Evolutionary conservation across 2,113 vertebrate species (phyloP).

Genomic region (Clarias macrocephalus): DNA sequence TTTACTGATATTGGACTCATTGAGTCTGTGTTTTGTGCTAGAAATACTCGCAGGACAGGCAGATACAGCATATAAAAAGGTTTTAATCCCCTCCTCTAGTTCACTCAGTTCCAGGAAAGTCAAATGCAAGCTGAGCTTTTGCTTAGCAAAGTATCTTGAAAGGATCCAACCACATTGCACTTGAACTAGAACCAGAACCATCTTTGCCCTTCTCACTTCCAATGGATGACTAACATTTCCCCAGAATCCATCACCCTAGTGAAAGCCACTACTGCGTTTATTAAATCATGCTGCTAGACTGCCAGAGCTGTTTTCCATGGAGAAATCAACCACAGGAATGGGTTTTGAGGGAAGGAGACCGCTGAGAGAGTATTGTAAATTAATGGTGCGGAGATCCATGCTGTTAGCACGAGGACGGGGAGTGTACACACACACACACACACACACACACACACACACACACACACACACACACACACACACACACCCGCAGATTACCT

Average conservation of each 20-base stretch:
- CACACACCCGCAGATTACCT: conserved; percentile 64
- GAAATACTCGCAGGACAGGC: not conserved
- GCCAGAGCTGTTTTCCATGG: conserved; percentile 35
- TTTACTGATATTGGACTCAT: conserved; percentile 21
- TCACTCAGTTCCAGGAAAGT: conserved; percentile 39
- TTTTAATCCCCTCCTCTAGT: conserved; percentile 8
- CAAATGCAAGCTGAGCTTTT: conserved; percentile 18
- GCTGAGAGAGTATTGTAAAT: conserved; percentile 14
- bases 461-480: conserved; percentile 35
- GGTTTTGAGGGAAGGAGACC: conserved; percentile 26
- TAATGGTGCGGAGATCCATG: not conserved
- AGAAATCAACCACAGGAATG: conserved; percentile 51
- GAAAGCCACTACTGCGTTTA: conserved; percentile 25
- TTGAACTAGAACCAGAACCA: conserved; percentile 22
- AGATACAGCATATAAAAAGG: not conserved
- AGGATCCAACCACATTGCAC: conserved; percentile 21
- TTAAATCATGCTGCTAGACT: conserved; percentile 32
- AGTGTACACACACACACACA: conserved; percentile 30
- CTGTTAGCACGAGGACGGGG: not conserved
- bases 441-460: conserved; percentile 29
- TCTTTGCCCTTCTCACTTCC: not conserved
- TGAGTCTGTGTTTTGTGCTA: conserved; percentile 19
- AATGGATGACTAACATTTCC: conserved; percentile 40
- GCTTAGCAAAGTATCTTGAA: conserved; percentile 8
- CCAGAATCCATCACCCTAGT: not conserved